These are phyloP conservation scores for Pseudachorutes palmiensis DNA, from an alignment of 1,140 invertebrate genomes.

Conservation along the genomic window DNA sequence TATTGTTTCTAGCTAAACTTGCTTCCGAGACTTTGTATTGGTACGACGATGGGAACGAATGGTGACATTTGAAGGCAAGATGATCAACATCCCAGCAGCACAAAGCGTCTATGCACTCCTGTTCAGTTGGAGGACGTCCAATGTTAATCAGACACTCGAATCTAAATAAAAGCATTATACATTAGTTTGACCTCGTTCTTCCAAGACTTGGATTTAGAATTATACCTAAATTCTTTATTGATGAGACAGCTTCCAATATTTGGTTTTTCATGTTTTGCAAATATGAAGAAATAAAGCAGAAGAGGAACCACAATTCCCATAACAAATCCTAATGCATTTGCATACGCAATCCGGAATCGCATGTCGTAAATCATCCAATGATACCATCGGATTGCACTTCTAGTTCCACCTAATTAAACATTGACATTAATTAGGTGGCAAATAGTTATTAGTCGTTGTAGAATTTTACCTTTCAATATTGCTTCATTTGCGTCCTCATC, in stretches of 20 bases:
- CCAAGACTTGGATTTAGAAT: neutral
- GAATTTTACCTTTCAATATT: neutral
- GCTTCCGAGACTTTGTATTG: conserved; percentile 17
- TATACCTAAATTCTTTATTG: conserved; percentile 24
- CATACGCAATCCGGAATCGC: conserved; percentile 20
- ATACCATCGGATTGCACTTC: conserved; percentile 5
- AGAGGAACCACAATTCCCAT: conserved; percentile 26
- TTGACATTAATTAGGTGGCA: neutral
- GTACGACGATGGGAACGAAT: conserved; percentile 31
- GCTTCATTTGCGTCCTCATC: neutral
- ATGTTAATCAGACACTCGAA: conserved; percentile 30
- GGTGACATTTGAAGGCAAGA: conserved; percentile 27
- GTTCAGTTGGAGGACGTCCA: neutral
- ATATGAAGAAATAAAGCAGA: conserved; percentile 14
- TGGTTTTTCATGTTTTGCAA: neutral
- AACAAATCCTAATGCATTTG: conserved; percentile 11
- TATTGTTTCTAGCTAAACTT: neutral
- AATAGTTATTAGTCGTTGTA: neutral
- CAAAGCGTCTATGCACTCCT: conserved; percentile 3
- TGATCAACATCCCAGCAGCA: conserved; percentile 27
- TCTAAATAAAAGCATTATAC: conserved; percentile 14
- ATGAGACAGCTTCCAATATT: conserved; percentile 34
- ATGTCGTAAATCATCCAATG: conserved; percentile 21
- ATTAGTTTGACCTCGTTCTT: neutral
- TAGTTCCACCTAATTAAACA: neutral